A percentile compares a stretch with the other conserved stretches of the same genome.
phyloP scores from a whole-genome alignment of 2,113 vertebrate genomes.

The Syngnathoides biaculeatus region DNA sequence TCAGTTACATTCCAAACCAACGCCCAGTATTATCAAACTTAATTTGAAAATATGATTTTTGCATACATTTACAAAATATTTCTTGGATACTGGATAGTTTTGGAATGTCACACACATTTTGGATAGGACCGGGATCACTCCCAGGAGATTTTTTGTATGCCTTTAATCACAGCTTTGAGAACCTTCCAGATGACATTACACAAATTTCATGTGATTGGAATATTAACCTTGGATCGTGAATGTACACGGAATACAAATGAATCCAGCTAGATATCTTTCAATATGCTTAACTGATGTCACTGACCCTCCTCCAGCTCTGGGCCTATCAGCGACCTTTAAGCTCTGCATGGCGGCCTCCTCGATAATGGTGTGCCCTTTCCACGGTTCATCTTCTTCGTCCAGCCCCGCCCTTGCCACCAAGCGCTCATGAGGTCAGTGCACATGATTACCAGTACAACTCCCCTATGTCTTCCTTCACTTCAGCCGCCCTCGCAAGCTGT shows the following conservation, averaged over 20 bases:
- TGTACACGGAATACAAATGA: neutral
- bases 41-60: no score
- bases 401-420: conserved; percentile 30
- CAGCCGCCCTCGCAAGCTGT: neutral
- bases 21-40: no score
- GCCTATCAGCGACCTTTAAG: conserved; percentile 41
- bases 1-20: no score
- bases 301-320: conserved; percentile 10
- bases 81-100: no score
- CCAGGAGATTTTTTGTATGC: no score
- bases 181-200: no score
- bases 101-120: no score
- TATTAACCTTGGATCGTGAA: no score
- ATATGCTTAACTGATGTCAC: conserved; percentile 17
- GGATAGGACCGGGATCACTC: no score
- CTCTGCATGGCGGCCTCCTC: conserved; percentile 37
- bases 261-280: neutral
- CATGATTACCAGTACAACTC: conserved; percentile 22
- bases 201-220: no score
- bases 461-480: conserved; percentile 10
- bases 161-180: no score
- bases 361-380: conserved; percentile 27
- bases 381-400: conserved; percentile 38
- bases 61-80: no score
- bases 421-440: conserved; percentile 32